Percentiles rank a stretch among this genome's conserved stretches.
These are phyloP conservation scores for Channa striata DNA, from an alignment of 2,797 vertebrate species.

Conservation along the genomic window DNA sequence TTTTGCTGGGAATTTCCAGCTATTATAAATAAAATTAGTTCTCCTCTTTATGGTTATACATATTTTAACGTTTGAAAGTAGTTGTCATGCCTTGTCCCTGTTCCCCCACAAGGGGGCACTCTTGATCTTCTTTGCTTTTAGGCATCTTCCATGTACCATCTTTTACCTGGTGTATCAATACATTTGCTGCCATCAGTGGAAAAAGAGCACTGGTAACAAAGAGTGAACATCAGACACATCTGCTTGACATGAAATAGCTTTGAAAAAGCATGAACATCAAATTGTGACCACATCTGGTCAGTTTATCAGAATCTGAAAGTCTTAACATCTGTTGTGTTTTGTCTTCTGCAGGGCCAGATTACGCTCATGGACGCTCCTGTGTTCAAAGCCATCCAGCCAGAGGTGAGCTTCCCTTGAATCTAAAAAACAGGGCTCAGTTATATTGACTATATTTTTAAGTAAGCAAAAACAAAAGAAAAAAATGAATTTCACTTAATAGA, in stretches of 20 bases:
- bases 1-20: background rate
- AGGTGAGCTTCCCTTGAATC: conserved; percentile 84
- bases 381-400: conserved; percentile 98
- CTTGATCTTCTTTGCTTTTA: conserved; percentile 21
- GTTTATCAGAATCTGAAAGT: background rate
- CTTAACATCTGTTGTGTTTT: conserved; percentile 41
- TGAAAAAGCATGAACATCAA: too few relatives aligned
- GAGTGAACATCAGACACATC: background rate
- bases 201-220: background rate
- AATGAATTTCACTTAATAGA: too few relatives aligned
- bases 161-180: background rate
- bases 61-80: background rate
- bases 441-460: too few relatives aligned
- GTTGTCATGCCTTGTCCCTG: background rate
- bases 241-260: too few relatives aligned
- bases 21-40: background rate
- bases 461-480: too few relatives aligned
- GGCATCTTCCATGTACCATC: background rate
- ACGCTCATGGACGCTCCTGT: conserved; percentile 98
- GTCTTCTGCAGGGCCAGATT: conserved; percentile 92
- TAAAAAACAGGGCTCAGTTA: background rate
- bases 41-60: background rate
- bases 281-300: background rate
- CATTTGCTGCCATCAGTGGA: background rate
- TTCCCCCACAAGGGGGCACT: conserved; percentile 67